Evolutionary conservation across 1,140 invertebrate genomes (phyloP).

Genomic region (Plectrocnemia conspersa): DNA sequence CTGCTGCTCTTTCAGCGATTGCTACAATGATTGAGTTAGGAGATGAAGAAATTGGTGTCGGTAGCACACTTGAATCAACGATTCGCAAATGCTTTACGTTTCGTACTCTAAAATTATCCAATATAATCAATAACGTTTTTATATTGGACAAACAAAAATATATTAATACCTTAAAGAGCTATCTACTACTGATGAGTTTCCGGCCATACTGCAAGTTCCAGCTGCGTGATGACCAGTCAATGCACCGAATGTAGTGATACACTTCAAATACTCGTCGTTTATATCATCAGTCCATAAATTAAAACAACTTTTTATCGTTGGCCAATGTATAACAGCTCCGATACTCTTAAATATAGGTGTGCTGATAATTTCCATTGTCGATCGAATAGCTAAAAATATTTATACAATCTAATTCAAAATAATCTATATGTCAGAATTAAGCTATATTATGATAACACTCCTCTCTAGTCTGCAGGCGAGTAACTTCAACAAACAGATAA

Average conservation of each 20-base stretch:
- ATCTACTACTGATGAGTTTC: constrained; percentile 52
- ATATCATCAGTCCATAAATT: constrained; percentile 46
- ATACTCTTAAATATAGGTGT: constrained; percentile 56
- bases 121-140: constrained; percentile 10
- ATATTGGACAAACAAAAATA: constrained; percentile 1
- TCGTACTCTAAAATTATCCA: constrained; percentile 54
- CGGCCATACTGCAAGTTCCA: constrained; percentile 63
- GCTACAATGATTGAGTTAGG: constrained; percentile 65
- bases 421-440: neutral
- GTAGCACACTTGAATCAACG: constrained; percentile 68
- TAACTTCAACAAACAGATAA: no score
- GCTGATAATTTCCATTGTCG: constrained; percentile 53
- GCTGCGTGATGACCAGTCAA: constrained; percentile 65
- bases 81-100: constrained; percentile 58
- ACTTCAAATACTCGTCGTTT: constrained; percentile 61
- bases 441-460: no score
- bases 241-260: constrained; percentile 57
- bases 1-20: constrained; percentile 61
- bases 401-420: neutral
- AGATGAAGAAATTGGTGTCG: constrained; percentile 61
- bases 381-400: constrained; percentile 52
- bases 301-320: constrained; percentile 56
- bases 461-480: no score
- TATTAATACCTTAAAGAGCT: constrained; percentile 50
- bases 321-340: constrained; percentile 60